Evolutionary conservation across 2,113 vertebrate genomes (phyloP).

Genomic region (Emydura subglobosa): DNA sequence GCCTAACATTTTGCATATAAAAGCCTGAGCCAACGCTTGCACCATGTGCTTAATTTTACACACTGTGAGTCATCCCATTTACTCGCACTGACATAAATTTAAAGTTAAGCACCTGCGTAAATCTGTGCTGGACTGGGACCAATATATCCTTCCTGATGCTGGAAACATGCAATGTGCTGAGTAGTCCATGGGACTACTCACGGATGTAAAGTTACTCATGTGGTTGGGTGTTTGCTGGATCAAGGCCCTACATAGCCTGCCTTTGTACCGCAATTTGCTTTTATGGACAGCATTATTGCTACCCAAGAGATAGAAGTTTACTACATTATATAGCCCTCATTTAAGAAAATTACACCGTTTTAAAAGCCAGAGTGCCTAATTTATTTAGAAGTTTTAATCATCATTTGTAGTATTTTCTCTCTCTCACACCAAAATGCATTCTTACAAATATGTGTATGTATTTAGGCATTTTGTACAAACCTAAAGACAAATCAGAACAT

Average conservation of each 20-base stretch:
- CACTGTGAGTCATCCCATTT: background rate
- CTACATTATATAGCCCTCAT: background rate
- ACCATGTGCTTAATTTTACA: background rate
- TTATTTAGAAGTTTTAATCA: background rate
- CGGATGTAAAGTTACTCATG: rapidly evolving
- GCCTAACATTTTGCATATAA: slow-evolving; percentile 29
- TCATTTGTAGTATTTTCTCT: background rate
- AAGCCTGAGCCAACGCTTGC: background rate
- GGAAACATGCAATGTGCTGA: rapidly evolving
- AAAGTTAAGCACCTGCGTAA: background rate
- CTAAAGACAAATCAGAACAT: background rate
- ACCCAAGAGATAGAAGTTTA: background rate
- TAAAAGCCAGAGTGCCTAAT: background rate
- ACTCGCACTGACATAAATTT: background rate
- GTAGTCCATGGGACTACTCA: rapidly evolving
- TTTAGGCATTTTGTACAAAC: slow-evolving; percentile 8
- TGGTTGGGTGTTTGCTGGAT: rapidly evolving
- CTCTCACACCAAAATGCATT: background rate
- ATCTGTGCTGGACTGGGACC: background rate
- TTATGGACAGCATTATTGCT: background rate
- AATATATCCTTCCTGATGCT: background rate
- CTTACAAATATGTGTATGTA: background rate
- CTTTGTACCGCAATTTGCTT: background rate
- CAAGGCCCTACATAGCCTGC: background rate
- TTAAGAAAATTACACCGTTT: background rate